These are phyloP conservation scores for Vultur gryphus DNA, from an alignment of 2,797 vertebrate species.

Conservation along the genomic window DNA sequence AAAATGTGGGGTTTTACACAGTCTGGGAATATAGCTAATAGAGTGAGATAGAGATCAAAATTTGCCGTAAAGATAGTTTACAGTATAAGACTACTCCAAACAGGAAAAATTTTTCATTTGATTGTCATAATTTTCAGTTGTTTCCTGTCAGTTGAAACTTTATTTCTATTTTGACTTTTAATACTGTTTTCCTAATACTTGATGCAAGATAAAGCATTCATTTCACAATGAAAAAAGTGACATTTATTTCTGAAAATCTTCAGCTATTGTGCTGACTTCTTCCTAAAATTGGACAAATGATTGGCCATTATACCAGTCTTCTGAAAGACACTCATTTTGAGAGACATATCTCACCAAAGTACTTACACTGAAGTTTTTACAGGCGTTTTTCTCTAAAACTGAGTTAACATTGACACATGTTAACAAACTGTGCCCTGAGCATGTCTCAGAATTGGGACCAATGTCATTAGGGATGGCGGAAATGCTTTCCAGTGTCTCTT, in stretches of 20 bases:
- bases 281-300: not conserved
- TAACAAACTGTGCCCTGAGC: not conserved
- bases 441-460: not conserved
- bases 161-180: not conserved
- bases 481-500: not conserved
- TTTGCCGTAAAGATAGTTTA: not conserved
- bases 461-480: not conserved
- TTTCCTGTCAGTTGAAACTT: not conserved
- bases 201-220: not conserved
- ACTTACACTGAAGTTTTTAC: not conserved
- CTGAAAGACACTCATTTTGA: not conserved
- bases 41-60: not conserved
- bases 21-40: not conserved
- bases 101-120: not conserved
- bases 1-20: not conserved
- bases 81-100: not conserved
- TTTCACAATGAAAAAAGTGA: not conserved
- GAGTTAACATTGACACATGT: not conserved
- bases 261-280: not conserved
- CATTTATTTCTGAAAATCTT: not conserved
- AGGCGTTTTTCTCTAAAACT: not conserved
- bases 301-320: not conserved
- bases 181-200: not conserved
- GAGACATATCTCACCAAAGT: not conserved
- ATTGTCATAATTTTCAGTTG: not conserved